phyloP scores from a whole-genome alignment of 2,797 vertebrate genomes.

The Staurois parvus region DNA sequence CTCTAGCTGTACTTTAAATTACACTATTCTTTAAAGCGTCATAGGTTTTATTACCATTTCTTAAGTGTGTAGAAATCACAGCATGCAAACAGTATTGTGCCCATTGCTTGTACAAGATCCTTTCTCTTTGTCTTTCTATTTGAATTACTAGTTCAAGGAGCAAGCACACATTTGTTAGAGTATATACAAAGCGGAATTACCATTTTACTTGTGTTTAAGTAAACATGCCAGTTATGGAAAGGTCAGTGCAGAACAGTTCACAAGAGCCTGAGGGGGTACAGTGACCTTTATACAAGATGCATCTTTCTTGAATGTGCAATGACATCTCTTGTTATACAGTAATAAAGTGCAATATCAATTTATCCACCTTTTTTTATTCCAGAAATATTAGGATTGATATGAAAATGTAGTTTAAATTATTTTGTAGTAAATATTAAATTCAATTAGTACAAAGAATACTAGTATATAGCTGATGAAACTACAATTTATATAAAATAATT shows the following conservation, averaged over 20 bases:
- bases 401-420: neutral
- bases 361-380: neutral
- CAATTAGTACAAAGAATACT: neutral
- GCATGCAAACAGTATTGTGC: too few relatives aligned
- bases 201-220: conserved; percentile 9
- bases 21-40: too few relatives aligned
- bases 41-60: too few relatives aligned
- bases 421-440: neutral
- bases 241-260: conserved; percentile 46
- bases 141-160: neutral
- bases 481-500: too few relatives aligned
- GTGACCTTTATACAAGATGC: conserved; percentile 38
- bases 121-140: too few relatives aligned
- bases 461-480: too few relatives aligned
- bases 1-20: too few relatives aligned
- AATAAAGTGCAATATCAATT: conserved; percentile 22
- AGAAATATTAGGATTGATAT: neutral
- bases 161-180: neutral
- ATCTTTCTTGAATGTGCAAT: conserved; percentile 23
- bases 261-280: conserved; percentile 24
- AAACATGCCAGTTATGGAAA: conserved; percentile 48
- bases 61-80: too few relatives aligned
- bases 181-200: neutral
- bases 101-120: too few relatives aligned
- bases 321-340: conserved; percentile 35